Percentiles rank a stretch among this genome's conserved stretches.
These are phyloP conservation scores for Cacatua alba DNA, from an alignment of 2,113 vertebrate genomes.

Conservation along the genomic window DNA sequence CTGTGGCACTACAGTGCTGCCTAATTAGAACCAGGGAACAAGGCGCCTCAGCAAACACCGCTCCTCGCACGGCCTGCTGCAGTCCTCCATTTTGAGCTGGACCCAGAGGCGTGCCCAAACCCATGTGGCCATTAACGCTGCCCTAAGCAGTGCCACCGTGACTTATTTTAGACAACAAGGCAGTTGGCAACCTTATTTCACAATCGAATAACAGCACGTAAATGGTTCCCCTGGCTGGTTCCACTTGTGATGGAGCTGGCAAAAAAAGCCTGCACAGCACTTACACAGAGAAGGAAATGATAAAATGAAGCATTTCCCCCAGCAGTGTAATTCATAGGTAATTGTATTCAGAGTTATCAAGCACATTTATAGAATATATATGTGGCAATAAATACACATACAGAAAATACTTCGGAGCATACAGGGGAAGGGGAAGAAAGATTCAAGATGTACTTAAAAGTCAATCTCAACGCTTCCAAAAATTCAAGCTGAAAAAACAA, in stretches of 20 bases:
- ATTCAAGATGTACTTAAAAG: neutral
- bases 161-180: neutral
- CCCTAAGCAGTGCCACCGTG: rapidly evolving
- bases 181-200: neutral
- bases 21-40: neutral
- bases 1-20: neutral
- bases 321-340: neutral
- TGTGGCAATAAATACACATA: neutral
- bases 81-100: rapidly evolving
- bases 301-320: neutral
- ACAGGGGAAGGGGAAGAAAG: neutral
- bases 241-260: neutral
- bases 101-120: rapidly evolving
- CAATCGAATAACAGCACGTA: rapidly evolving
- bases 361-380: neutral
- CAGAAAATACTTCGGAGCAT: neutral
- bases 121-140: rapidly evolving
- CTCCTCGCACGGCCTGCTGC: neutral
- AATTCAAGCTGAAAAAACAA: conserved; percentile 53
- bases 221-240: neutral
- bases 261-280: neutral
- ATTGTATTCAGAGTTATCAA: neutral
- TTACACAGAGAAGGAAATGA: neutral
- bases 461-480: neutral
- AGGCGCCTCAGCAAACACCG: neutral